These are phyloP conservation scores for Lasioglossum calceatum DNA, from an alignment of 2,888 invertebrate genomes.

Conservation along the genomic window DNA sequence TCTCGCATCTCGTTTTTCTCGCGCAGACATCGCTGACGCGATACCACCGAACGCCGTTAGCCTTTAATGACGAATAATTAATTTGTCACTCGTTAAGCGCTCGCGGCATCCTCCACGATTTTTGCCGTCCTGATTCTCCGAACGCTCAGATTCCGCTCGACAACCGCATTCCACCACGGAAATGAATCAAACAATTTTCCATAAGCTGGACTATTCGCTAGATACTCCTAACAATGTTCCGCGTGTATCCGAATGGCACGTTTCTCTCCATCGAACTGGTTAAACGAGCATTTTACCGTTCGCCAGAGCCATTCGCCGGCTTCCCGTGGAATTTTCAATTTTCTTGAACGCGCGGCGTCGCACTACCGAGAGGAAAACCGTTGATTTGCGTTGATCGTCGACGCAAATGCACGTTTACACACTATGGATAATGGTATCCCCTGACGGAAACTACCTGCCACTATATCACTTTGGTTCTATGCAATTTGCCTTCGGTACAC, in stretches of 20 bases:
- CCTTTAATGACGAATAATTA: slow-evolving; percentile 74
- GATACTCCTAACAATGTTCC: not conserved
- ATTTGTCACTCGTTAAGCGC: slow-evolving; percentile 68
- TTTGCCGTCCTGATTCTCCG: not conserved
- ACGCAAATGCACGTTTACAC: slow-evolving; percentile 56
- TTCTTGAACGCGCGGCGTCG: slow-evolving; percentile 23
- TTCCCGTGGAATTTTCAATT: slow-evolving; percentile 50
- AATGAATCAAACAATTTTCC: not conserved
- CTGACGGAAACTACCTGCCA: slow-evolving; percentile 44
- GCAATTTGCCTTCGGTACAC: slow-evolving; percentile 40
- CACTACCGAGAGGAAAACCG: slow-evolving; percentile 19
- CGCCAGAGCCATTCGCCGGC: not conserved
- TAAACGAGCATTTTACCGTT: slow-evolving; percentile 2
- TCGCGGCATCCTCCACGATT: slow-evolving; percentile 5
- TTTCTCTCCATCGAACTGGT: not conserved
- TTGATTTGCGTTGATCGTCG: slow-evolving; percentile 43
- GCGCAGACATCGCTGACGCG: slow-evolving; percentile 54
- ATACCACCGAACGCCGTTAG: slow-evolving; percentile 57
- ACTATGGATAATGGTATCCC: slow-evolving; percentile 54
- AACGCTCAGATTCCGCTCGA: no score
- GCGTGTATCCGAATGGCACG: not conserved
- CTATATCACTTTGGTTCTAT: slow-evolving; percentile 33
- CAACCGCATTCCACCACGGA: not conserved
- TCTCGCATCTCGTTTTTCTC: slow-evolving; percentile 69
- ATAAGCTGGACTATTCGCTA: not conserved